phyloP scores from a whole-genome alignment of 2,113 vertebrate genomes.

The Aptenodytes patagonicus region DNA sequence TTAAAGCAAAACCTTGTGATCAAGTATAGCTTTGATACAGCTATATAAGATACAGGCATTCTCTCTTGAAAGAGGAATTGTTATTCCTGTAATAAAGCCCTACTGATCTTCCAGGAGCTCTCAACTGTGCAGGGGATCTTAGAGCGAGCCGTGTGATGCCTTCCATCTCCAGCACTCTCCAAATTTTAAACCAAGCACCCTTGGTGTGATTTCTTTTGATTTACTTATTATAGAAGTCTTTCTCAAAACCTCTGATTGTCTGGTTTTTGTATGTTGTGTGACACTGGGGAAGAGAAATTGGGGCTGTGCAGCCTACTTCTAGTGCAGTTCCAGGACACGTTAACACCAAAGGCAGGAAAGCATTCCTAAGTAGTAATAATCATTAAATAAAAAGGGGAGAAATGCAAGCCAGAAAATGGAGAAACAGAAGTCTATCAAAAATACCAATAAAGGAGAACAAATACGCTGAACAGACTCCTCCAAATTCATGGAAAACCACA shows the following conservation, averaged over 20 bases:
- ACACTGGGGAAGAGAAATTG: background rate
- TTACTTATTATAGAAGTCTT: background rate
- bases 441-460: slow-evolving; percentile 16
- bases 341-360: background rate
- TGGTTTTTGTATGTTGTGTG: background rate
- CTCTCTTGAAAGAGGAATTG: background rate
- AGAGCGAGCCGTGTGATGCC: background rate
- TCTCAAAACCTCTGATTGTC: background rate
- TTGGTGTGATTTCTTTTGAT: background rate
- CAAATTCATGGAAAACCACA: background rate
- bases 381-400: background rate
- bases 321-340: background rate
- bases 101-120: background rate
- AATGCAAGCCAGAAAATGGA: background rate
- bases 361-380: background rate
- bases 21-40: background rate
- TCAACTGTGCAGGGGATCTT: background rate
- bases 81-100: background rate
- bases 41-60: too few species aligned
- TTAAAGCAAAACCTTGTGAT: background rate
- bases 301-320: background rate
- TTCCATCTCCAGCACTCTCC: background rate
- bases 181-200: background rate
- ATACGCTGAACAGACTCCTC: background rate
- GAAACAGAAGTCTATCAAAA: slow-evolving; percentile 4